A percentile compares a stretch with the other conserved stretches of the same genome.
Evolutionary conservation across 2,888 invertebrate genomes (phyloP).

Genomic region (Tortrix viridana): DNA sequence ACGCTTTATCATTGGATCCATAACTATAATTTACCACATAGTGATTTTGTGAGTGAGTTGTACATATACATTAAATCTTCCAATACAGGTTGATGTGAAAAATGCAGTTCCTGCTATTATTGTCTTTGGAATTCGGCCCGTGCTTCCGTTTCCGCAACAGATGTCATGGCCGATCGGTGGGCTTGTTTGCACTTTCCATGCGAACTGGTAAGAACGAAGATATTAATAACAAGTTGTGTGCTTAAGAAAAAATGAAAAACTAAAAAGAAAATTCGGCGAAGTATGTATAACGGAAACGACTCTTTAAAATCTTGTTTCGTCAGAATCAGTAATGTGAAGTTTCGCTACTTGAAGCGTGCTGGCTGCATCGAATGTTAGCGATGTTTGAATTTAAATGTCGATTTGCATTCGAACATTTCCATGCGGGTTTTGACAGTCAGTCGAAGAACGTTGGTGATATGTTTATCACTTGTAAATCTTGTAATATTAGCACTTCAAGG

Average conservation of each 20-base stretch:
- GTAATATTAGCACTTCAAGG: too few relatives aligned
- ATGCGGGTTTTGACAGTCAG: too few relatives aligned
- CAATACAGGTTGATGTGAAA: conserved; percentile 13
- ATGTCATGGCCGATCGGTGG: conserved; percentile 32
- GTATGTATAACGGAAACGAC: neutral
- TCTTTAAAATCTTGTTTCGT: neutral
- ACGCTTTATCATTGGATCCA: too few relatives aligned
- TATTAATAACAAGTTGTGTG: conserved; percentile 16
- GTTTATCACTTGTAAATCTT: too few relatives aligned
- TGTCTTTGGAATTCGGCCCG: conserved; percentile 34
- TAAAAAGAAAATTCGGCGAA: neutral
- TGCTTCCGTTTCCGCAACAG: conserved; percentile 35
- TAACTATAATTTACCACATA: too few relatives aligned
- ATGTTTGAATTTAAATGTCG: too few relatives aligned
- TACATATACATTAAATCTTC: conserved; percentile 3
- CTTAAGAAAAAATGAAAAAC: conserved; percentile 1
- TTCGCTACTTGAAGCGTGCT: too few relatives aligned
- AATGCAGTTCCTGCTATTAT: conserved; percentile 33
- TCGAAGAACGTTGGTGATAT: too few relatives aligned
- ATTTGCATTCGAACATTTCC: too few relatives aligned
- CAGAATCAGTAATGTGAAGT: too few relatives aligned
- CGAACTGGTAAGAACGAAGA: conserved; percentile 24
- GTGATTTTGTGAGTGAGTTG: neutral
- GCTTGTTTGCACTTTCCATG: conserved; percentile 33
- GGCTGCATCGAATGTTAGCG: too few relatives aligned